Evolutionary conservation across 2,888 invertebrate species (phyloP).

Genomic region (Athripsodes cinereus): DNA sequence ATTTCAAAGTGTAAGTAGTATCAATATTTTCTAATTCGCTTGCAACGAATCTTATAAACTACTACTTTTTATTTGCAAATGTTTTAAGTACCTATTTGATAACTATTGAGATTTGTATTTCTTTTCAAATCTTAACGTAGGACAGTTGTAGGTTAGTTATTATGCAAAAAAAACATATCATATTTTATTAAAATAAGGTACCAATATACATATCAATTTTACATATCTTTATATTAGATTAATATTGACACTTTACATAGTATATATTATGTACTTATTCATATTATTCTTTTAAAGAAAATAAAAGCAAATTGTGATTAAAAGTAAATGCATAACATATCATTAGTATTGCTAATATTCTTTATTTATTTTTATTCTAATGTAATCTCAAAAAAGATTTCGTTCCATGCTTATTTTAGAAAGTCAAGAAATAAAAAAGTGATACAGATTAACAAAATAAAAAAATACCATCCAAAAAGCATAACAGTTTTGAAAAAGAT

Average conservation of each 20-base stretch:
- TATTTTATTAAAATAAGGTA: neutral
- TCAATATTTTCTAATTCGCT: neutral
- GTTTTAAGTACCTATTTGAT: neutral
- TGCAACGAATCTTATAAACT: neutral
- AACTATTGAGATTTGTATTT: neutral
- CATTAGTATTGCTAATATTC: neutral
- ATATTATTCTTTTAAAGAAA: neutral
- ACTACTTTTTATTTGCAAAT: neutral
- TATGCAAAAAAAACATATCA: slow-evolving; percentile 3
- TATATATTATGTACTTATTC: neutral
- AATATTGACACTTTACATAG: neutral
- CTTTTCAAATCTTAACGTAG: neutral
- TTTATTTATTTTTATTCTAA: neutral
- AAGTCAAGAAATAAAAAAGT: neutral
- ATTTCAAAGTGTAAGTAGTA: neutral
- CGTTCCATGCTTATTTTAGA: too few species aligned
- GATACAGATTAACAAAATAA: neutral
- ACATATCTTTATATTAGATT: neutral
- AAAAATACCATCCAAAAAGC: too few species aligned
- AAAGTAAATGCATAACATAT: slow-evolving; percentile 1
- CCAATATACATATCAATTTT: slow-evolving; percentile 5
- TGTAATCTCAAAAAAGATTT: neutral
- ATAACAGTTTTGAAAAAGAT: too few species aligned
- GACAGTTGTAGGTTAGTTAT: neutral
- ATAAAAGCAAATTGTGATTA: neutral